Evolutionary conservation across 2,113 vertebrate genomes (phyloP), one percentile per base, ranked within the genome.

Genomic region (Climacteris rufus): DNA sequence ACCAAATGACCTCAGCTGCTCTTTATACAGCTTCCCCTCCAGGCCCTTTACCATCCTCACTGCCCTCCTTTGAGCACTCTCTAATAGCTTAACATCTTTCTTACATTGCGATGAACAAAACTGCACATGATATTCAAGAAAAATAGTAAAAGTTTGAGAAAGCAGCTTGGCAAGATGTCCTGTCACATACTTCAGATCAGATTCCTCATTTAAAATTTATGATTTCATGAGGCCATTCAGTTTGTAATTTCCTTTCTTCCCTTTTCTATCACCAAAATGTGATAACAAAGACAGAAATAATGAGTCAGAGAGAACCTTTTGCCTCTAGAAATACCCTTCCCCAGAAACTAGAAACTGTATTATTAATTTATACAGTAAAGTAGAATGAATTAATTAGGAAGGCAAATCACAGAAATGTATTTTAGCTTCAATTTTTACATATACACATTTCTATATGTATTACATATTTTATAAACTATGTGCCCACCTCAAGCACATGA

Each of bases 161-260:
- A 84, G 31, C 31, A 84, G 21, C 52, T 56, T 83, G 52, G 33
- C 27, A 80, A 80, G 66, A 49, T 71, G 49, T 72, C 61, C 15
- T 83, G 30, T 80, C 63, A 69, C 53, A 74, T 42, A 42, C 40
- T 65, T 75, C 42, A 79, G 15, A 60, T 50, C 4, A 6, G 20
- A 79, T 82, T 79, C 53, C 15, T 91, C n/a, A 74, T 78, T 93
- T 83, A 80, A 61, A 80, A 80, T 74, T 86, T 57, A 75, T 50
- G 16, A 81, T 89, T 85, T 94, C 70, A 85, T 37, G 33, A 76
- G 59, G 57, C 53, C 39, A 35, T 93, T 85, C 70, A 47, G 30
- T 85, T 50, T 65, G 30, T 72, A 84, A 91, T 94, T 96, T 86
- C 54, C 54, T 90, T 91, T 95, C 50, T 91, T 85, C 30, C 24